These are phyloP conservation scores for Digitonthophagus gazella DNA, from an alignment of 2,888 invertebrate species.

Conservation along the genomic window DNA sequence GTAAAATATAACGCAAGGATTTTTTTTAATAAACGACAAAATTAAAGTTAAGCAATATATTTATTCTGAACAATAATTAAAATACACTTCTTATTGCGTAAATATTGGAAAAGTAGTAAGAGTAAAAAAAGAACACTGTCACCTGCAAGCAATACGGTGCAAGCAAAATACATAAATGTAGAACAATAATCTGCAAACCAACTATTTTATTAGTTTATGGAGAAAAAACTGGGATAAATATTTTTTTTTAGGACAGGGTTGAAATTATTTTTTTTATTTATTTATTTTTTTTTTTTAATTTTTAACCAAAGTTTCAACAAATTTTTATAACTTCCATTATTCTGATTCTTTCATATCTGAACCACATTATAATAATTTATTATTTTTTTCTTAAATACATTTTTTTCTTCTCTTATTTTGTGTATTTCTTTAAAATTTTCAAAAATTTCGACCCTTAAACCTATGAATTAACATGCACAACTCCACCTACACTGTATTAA, in stretches of 20 bases:
- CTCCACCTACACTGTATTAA: slow-evolving; percentile 1
- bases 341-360: no score
- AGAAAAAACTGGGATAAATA: background rate
- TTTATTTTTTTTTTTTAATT: background rate
- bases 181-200: slow-evolving; percentile 10
- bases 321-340: no score
- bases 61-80: slow-evolving; percentile 19
- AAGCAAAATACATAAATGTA: slow-evolving; percentile 24
- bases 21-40: background rate
- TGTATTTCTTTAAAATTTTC: no score
- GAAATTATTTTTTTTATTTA: background rate
- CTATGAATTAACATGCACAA: slow-evolving; percentile 2
- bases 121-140: slow-evolving; percentile 28
- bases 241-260: background rate
- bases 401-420: no score
- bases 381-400: background rate
- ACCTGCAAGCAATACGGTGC: slow-evolving; percentile 28
- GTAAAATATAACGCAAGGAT: background rate
- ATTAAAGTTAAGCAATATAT: slow-evolving; percentile 25
- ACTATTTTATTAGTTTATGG: background rate
- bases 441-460: background rate
- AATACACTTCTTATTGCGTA: slow-evolving; percentile 26
- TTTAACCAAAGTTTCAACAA: no score
- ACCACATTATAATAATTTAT: background rate
- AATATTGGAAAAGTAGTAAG: slow-evolving; percentile 23